Percentiles rank a stretch among this genome's conserved stretches.
Conservation (phyloP, 1,140 invertebrate species). For the Euglossa dilemma region DNA sequence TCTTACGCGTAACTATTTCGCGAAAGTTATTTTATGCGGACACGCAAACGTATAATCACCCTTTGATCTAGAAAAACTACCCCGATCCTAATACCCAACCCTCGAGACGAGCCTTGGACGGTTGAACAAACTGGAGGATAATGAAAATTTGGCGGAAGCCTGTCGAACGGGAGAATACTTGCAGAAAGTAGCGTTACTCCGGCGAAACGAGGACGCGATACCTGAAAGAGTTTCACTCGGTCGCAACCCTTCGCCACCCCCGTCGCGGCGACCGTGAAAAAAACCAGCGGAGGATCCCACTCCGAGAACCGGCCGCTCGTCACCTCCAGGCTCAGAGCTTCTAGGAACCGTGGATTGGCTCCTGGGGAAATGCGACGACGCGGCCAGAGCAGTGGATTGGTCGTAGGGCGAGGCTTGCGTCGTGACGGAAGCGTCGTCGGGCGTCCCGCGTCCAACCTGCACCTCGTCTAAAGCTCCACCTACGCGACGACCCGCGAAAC, state of each 20-base stretch:
- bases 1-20: too few relatives aligned
- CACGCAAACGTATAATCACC: too few relatives aligned
- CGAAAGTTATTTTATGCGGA: too few relatives aligned
- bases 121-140: neutral
- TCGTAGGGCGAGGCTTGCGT: constrained; percentile 78
- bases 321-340: constrained; percentile 17
- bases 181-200: constrained; percentile 16
- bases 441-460: constrained; percentile 56
- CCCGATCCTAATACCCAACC: neutral
- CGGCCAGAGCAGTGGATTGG: constrained; percentile 72
- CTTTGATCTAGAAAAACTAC: too few relatives aligned
- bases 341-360: constrained; percentile 71
- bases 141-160: neutral
- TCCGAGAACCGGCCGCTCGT: constrained; percentile 14
- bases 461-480: constrained; percentile 75
- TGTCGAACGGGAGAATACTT: neutral
- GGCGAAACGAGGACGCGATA: constrained; percentile 19
- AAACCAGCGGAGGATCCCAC: constrained; percentile 47
- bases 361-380: constrained; percentile 64
- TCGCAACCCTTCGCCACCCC: constrained; percentile 9
- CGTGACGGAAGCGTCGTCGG: constrained; percentile 60
- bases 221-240: constrained; percentile 10
- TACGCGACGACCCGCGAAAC: constrained; percentile 64
- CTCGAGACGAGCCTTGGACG: neutral
- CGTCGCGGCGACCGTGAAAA: constrained; percentile 17